These are phyloP conservation scores for Xanthorhoe spadicearia DNA, from an alignment of 2,888 invertebrate species.

Conservation along the genomic window DNA sequence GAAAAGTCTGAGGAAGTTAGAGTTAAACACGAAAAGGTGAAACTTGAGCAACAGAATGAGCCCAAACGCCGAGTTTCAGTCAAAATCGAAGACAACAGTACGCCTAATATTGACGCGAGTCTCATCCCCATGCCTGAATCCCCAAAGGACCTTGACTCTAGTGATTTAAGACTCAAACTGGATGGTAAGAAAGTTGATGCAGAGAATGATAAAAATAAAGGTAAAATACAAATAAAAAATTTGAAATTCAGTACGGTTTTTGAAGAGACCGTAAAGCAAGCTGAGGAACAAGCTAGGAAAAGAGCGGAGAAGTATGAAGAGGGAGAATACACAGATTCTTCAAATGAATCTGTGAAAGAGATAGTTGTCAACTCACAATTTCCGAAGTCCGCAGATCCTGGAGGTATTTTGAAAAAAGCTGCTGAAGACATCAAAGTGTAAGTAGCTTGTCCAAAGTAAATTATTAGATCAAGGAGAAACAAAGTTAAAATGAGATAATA, in stretches of 20 bases:
- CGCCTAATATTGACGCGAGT: slow-evolving; percentile 57
- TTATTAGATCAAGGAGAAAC: too few species aligned
- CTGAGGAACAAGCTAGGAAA: slow-evolving; percentile 86
- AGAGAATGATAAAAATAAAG: slow-evolving; percentile 74
- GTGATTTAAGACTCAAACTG: slow-evolving; percentile 60
- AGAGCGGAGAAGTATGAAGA: slow-evolving; percentile 87
- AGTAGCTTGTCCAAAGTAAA: slow-evolving; percentile 46
- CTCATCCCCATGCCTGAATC: slow-evolving; percentile 74
- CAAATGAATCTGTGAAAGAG: slow-evolving; percentile 69
- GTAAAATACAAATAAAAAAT: slow-evolving; percentile 88
- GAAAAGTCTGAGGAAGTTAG: slow-evolving; percentile 49
- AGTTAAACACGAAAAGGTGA: slow-evolving; percentile 50
- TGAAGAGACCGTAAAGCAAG: slow-evolving; percentile 87
- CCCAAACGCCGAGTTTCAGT: slow-evolving; percentile 48
- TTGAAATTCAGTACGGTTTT: slow-evolving; percentile 88
- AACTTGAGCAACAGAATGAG: slow-evolving; percentile 49
- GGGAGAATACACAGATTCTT: slow-evolving; percentile 85
- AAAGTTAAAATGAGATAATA: too few species aligned
- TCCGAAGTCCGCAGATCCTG: slow-evolving; percentile 78
- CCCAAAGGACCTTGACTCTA: slow-evolving; percentile 61
- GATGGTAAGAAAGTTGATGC: slow-evolving; percentile 47
- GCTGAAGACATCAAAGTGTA: slow-evolving; percentile 83
- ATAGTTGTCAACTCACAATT: slow-evolving; percentile 72
- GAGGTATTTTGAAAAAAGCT: slow-evolving; percentile 76
- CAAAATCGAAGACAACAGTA: slow-evolving; percentile 57